phyloP scores from a whole-genome alignment of 2,888 invertebrate genomes.

The Stenichneumon culpator region DNA sequence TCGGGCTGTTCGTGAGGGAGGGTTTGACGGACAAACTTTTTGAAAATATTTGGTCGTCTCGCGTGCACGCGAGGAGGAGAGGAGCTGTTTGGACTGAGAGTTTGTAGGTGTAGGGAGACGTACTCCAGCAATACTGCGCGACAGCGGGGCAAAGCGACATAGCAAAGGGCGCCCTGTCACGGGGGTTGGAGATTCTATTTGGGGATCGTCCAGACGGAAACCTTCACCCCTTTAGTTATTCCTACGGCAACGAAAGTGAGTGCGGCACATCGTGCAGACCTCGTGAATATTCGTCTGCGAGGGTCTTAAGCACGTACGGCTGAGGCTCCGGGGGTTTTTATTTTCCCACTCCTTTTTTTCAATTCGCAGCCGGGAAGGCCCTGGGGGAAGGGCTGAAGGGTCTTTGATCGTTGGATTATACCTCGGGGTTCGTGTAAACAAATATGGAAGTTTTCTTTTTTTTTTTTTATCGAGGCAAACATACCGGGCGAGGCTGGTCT shows the following conservation, averaged over 20 bases:
- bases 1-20: background rate
- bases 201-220: slow-evolving; percentile 57
- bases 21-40: slow-evolving; percentile 48
- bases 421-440: slow-evolving; percentile 38
- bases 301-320: slow-evolving; percentile 59
- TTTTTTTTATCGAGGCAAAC: background rate
- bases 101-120: slow-evolving; percentile 9
- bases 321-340: slow-evolving; percentile 30
- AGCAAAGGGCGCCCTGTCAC: slow-evolving; percentile 29
- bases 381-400: slow-evolving; percentile 14
- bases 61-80: slow-evolving; percentile 17
- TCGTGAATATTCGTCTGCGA: slow-evolving; percentile 53
- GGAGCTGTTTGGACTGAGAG: slow-evolving; percentile 1
- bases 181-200: slow-evolving; percentile 39
- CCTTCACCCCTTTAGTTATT: slow-evolving; percentile 53
- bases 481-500: background rate
- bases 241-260: slow-evolving; percentile 40
- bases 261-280: slow-evolving; percentile 22
- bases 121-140: slow-evolving; percentile 33
- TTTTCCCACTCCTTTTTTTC: slow-evolving; percentile 34
- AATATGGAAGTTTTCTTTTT: slow-evolving; percentile 1
- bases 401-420: slow-evolving; percentile 49
- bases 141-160: slow-evolving; percentile 15
- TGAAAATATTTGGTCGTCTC: slow-evolving; percentile 54
- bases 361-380: slow-evolving; percentile 31